A percentile compares a stretch with the other conserved stretches of the same genome.
Conservation (phyloP, 1,140 invertebrate species). For the Aphidius gifuensis region DNA sequence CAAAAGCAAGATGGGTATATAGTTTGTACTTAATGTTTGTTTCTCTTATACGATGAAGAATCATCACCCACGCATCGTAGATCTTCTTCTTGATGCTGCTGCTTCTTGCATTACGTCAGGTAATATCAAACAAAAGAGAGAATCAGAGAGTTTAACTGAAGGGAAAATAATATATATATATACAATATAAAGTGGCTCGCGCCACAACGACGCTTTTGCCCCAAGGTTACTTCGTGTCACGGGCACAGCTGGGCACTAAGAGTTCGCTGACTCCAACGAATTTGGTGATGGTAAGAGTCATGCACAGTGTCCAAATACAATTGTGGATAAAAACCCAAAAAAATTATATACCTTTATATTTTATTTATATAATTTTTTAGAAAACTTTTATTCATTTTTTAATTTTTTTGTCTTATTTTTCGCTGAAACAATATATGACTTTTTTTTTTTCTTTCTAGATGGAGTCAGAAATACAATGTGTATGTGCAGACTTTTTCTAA, state of each 20-base stretch:
- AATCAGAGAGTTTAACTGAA: too few species aligned
- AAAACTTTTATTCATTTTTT: not conserved
- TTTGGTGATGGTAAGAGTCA: not conserved
- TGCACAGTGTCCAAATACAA: not conserved
- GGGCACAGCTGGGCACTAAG: constrained; percentile 18
- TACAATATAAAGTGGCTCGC: constrained; percentile 1
- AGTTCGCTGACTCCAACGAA: constrained; percentile 6
- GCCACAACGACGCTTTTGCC: constrained; percentile 1
- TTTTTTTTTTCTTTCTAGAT: constrained; percentile 3
- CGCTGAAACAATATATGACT: not conserved
- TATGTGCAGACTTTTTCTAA: too few species aligned
- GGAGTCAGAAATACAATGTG: not conserved
- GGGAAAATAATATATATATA: not conserved
- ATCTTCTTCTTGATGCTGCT: constrained; percentile 6
- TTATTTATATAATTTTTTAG: not conserved
- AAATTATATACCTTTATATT: too few species aligned
- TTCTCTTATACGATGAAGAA: constrained; percentile 11
- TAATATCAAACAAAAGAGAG: not conserved
- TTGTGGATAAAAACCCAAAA: too few species aligned
- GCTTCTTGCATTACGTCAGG: constrained; percentile 17
- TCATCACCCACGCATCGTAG: constrained; percentile 18
- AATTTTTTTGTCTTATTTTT: constrained; percentile 1
- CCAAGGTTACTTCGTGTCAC: constrained; percentile 23
- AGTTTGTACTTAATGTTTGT: not conserved
- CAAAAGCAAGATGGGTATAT: not conserved